A percentile compares a stretch with the other conserved stretches of the same genome.
Evolutionary conservation across 2,113 vertebrate genomes (phyloP).

Genomic region (Cebus imitator): DNA sequence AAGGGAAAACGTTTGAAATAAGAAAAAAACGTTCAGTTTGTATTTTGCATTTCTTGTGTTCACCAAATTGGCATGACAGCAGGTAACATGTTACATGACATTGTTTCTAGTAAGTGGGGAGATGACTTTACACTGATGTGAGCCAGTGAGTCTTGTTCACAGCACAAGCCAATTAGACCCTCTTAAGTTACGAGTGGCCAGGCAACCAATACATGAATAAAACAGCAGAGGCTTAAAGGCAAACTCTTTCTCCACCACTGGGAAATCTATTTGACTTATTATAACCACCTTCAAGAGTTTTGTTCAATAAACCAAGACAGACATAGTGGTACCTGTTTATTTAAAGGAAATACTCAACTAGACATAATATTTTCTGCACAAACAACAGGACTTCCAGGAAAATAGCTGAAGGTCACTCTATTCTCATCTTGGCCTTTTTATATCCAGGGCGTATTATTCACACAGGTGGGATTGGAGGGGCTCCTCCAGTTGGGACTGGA

Average conservation of each 20-base stretch:
- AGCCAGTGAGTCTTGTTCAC: neutral
- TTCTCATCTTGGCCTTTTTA: neutral
- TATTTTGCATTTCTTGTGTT: neutral
- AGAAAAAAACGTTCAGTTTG: neutral
- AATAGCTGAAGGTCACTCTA: neutral
- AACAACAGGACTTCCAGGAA: neutral
- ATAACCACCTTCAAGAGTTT: rapidly evolving
- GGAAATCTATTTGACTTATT: neutral
- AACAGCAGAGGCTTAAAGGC: conserved; percentile 16
- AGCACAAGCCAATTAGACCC: neutral
- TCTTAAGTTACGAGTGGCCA: conserved; percentile 13
- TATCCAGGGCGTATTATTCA: neutral
- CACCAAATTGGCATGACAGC: neutral
- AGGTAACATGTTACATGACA: neutral
- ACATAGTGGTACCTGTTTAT: neutral
- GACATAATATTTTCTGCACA: neutral
- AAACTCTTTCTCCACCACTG: neutral
- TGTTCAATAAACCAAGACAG: neutral
- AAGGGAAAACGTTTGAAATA: conserved; percentile 1
- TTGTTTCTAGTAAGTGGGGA: neutral
- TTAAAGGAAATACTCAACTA: neutral
- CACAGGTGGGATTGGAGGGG: neutral
- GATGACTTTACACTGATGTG: neutral
- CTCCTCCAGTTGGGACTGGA: neutral
- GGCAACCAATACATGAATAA: conserved; percentile 8